Evolutionary conservation across 1,140 invertebrate genomes (phyloP).

Genomic region (Amyelois transitella): DNA sequence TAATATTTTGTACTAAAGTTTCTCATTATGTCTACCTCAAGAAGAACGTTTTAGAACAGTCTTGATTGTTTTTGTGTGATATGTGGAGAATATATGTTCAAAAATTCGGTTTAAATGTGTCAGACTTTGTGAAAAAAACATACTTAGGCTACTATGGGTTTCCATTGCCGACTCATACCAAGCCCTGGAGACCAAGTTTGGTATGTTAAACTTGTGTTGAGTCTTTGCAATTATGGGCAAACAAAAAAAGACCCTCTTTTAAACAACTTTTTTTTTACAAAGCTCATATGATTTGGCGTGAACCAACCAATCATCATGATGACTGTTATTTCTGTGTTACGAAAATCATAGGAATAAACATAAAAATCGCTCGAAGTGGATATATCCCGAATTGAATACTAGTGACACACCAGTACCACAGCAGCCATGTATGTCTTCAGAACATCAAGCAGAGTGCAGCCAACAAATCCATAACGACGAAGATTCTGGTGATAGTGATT

Average conservation of each 20-base stretch:
- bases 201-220: constrained; percentile 13
- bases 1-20: not conserved
- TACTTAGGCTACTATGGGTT: constrained; percentile 12
- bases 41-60: constrained; percentile 7
- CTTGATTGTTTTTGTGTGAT: constrained; percentile 12
- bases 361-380: constrained; percentile 9
- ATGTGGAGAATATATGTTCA: constrained; percentile 10
- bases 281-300: constrained; percentile 13
- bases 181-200: constrained; percentile 12
- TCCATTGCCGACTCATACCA: constrained; percentile 9
- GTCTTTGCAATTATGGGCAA: constrained; percentile 11
- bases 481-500: not conserved
- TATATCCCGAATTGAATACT: constrained; percentile 3
- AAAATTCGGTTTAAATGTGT: constrained; percentile 13
- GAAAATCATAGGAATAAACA: constrained; percentile 12
- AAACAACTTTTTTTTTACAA: no score
- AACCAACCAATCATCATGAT: constrained; percentile 13
- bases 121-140: constrained; percentile 10
- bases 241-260: constrained; percentile 12
- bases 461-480: constrained; percentile 1
- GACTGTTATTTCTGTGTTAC: constrained; percentile 16
- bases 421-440: constrained; percentile 2
- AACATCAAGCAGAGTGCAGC: constrained; percentile 4
- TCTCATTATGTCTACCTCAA: constrained; percentile 7
- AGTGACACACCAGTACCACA: constrained; percentile 2